Evolutionary conservation across 1,140 invertebrate species (phyloP).

Genomic region (Eriocheir sinensis): DNA sequence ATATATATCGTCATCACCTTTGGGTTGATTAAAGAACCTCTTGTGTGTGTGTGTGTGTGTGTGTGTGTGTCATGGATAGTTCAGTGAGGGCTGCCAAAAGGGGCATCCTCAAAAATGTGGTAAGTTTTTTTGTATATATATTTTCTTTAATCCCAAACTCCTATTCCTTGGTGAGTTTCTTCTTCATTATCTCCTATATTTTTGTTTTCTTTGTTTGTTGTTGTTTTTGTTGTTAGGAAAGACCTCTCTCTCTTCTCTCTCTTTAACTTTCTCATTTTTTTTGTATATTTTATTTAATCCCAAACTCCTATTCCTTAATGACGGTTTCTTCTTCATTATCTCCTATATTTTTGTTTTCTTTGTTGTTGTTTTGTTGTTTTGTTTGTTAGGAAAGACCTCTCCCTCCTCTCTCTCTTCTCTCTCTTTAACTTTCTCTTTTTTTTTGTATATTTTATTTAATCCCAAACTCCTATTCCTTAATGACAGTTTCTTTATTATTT

Average conservation of each 20-base stretch:
- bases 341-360: background rate
- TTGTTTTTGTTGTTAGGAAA: background rate
- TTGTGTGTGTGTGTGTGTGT: background rate
- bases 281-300: background rate
- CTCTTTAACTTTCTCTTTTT: too few species aligned
- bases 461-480: background rate
- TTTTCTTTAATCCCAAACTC: too few species aligned
- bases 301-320: background rate
- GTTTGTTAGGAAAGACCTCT: too few species aligned
- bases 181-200: background rate
- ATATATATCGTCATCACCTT: background rate
- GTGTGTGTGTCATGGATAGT: background rate
- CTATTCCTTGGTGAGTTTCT: too few species aligned
- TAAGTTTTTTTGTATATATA: background rate
- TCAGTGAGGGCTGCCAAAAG: background rate
- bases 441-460: background rate
- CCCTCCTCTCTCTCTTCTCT: too few species aligned
- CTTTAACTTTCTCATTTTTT: background rate
- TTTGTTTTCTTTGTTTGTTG: background rate
- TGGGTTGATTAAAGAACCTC: background rate
- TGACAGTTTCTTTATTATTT: too few species aligned
- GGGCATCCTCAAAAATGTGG: conserved; percentile 61
- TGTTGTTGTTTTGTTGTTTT: background rate
- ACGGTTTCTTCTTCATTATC: too few species aligned
- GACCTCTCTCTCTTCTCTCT: background rate